phyloP scores from a whole-genome alignment of 2,797 vertebrate genomes.

The Gadopsis marmoratus region DNA sequence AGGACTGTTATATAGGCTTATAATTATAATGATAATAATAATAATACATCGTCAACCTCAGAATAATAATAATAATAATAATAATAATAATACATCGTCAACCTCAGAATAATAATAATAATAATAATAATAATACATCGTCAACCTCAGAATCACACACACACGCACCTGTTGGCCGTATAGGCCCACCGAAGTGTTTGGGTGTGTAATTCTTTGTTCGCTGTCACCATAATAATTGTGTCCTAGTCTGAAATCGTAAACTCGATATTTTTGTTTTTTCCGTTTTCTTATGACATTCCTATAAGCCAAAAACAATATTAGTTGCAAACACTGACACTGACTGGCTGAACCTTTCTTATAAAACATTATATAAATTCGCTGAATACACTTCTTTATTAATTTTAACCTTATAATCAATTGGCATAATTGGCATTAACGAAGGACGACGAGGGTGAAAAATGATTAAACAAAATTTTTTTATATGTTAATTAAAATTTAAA shows the following conservation, averaged over 20 bases:
- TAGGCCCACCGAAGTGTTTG: background rate
- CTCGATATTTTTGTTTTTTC: background rate
- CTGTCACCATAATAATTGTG: background rate
- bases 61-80: background rate
- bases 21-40: background rate
- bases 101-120: background rate
- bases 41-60: background rate
- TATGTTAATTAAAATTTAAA: background rate
- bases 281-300: background rate
- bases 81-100: background rate
- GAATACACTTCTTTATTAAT: background rate
- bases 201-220: background rate
- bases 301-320: background rate
- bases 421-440: background rate
- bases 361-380: background rate
- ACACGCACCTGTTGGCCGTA: background rate
- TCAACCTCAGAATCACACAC: background rate
- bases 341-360: background rate
- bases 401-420: background rate
- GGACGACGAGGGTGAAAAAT: background rate
- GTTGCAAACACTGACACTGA: background rate
- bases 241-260: background rate
- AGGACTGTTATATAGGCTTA: background rate
- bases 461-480: background rate
- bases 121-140: background rate